Evolutionary conservation across 2,113 vertebrate genomes (phyloP).

Genomic region (Pelusios castaneus): DNA sequence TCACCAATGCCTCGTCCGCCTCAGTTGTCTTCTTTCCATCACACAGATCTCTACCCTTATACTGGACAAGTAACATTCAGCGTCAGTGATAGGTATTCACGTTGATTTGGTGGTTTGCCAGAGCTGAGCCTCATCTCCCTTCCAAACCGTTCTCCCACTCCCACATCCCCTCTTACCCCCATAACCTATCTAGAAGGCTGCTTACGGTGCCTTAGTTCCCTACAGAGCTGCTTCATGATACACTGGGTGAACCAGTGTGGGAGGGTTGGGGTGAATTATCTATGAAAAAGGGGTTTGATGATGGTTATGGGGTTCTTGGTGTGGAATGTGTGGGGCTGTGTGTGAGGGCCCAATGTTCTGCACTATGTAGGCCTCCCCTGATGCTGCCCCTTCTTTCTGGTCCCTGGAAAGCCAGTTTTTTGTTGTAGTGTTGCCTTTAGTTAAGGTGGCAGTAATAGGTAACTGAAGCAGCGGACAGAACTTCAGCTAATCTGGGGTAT

Average conservation of each 20-base stretch:
- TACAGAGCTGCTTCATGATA: background rate
- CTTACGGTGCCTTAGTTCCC: background rate
- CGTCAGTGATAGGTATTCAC: background rate
- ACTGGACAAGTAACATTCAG: background rate
- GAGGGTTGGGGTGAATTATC: background rate
- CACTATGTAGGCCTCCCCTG: background rate
- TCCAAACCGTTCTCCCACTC: background rate
- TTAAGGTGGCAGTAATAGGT: background rate
- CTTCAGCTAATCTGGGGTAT: background rate
- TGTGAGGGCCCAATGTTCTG: background rate
- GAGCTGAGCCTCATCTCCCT: background rate
- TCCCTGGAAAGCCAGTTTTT: fast-evolving
- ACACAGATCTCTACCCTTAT: background rate
- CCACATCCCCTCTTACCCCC: background rate
- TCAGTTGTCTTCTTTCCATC: background rate
- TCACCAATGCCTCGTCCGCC: background rate
- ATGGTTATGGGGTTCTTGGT: background rate
- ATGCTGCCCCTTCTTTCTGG: background rate
- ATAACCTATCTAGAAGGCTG: background rate
- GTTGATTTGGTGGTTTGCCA: background rate
- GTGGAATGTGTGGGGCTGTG: background rate
- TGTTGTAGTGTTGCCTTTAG: background rate
- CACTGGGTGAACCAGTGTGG: background rate
- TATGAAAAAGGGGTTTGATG: background rate
- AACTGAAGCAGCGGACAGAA: background rate